Conservation (phyloP, 1,140 invertebrate genomes). For the Hypsibius dujardini region DNA sequence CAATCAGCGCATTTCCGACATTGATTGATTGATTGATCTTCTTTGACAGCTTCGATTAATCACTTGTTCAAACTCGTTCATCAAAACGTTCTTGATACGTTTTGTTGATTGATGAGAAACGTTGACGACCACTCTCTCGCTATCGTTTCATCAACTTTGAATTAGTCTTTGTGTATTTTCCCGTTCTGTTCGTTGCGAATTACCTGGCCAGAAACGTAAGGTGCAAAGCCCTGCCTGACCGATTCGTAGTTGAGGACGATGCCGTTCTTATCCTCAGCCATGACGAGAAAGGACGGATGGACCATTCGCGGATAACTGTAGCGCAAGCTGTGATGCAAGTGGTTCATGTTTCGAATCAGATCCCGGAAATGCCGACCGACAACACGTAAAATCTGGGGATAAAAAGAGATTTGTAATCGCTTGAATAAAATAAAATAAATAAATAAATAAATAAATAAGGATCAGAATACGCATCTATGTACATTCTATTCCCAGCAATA, state of each 20-base stretch:
- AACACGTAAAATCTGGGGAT: background rate
- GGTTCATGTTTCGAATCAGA: background rate
- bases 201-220: conserved; percentile 10
- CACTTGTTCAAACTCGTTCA: too few relatives aligned
- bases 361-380: background rate
- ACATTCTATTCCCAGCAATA: background rate
- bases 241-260: conserved; percentile 9
- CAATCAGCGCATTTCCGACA: too few relatives aligned
- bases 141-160: too few relatives aligned
- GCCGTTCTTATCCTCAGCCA: background rate
- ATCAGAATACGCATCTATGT: too few relatives aligned
- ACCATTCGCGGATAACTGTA: conserved; percentile 16
- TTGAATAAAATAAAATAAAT: too few relatives aligned
- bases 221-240: background rate
- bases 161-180: too few relatives aligned
- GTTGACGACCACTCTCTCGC: too few relatives aligned
- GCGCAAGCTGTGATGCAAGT: conserved; percentile 11
- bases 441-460: too few relatives aligned
- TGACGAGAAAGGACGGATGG: conserved; percentile 7
- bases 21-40: too few relatives aligned
- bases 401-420: background rate
- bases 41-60: too few relatives aligned
- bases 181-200: background rate
- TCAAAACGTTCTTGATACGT: too few relatives aligned
- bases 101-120: too few relatives aligned